These are phyloP conservation scores for Sphinx pinastri DNA, from an alignment of 2,888 invertebrate species.

Conservation along the genomic window DNA sequence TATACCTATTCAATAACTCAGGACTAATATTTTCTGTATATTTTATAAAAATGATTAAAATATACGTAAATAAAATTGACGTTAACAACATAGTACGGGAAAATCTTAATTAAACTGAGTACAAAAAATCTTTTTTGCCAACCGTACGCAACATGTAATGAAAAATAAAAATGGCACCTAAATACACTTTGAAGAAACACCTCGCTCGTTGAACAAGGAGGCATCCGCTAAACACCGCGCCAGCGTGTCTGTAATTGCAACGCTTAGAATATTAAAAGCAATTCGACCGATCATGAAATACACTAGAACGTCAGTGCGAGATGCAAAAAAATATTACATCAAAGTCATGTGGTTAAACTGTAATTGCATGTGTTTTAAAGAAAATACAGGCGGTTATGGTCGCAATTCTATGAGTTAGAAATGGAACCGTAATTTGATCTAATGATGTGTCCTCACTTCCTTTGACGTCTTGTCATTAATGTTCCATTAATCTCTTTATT, in stretches of 20 bases:
- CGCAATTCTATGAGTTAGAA: background rate
- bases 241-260: conserved; percentile 24
- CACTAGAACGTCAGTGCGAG: conserved; percentile 2
- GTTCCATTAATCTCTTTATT: background rate
- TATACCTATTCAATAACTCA: no score
- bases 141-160: conserved; percentile 8
- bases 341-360: conserved; percentile 21
- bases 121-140: background rate
- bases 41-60: no score
- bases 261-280: conserved; percentile 22
- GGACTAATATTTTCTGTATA: no score
- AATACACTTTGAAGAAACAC: conserved; percentile 23
- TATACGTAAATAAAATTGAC: no score
- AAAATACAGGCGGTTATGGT: conserved; percentile 10
- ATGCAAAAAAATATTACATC: conserved; percentile 22
- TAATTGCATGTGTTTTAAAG: conserved; percentile 14
- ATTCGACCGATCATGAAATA: conserved; percentile 20
- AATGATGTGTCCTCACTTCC: conserved; percentile 15
- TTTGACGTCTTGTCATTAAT: background rate
- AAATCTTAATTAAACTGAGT: background rate
- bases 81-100: no score
- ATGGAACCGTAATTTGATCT: background rate
- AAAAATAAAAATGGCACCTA: conserved; percentile 19
- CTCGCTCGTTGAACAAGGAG: conserved; percentile 9
- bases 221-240: conserved; percentile 18